Evolutionary conservation across 2,888 invertebrate species (phyloP).

Genomic region (Pristionchus fissidentatus): DNA sequence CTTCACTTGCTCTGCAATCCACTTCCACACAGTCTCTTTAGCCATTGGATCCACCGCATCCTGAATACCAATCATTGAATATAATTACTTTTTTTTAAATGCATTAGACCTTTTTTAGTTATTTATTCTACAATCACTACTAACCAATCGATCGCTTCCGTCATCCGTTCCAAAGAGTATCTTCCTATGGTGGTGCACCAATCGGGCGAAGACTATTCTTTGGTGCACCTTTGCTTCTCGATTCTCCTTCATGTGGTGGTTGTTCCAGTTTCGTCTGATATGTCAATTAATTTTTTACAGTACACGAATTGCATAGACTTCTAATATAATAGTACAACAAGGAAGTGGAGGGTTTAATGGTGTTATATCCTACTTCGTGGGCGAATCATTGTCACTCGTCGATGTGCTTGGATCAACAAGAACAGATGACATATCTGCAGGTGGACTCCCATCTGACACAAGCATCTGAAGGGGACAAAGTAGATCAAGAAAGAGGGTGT

Average conservation of each 20-base stretch:
- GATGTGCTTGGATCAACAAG: neutral
- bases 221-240: constrained; percentile 57
- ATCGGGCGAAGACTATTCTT: constrained; percentile 57
- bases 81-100: neutral
- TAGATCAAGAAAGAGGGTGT: too few relatives aligned
- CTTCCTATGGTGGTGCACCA: constrained; percentile 55
- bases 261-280: constrained; percentile 12
- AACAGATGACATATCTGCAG: neutral
- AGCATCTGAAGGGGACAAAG: neutral
- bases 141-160: constrained; percentile 44
- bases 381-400: neutral
- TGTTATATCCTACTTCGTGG: constrained; percentile 1
- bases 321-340: neutral
- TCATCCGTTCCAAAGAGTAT: constrained; percentile 58
- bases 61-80: neutral
- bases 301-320: neutral
- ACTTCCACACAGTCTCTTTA: constrained; percentile 60
- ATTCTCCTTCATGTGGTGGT: neutral
- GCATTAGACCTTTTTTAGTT: neutral
- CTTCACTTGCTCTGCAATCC: constrained; percentile 55
- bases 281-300: neutral
- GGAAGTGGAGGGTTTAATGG: neutral
- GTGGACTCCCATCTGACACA: neutral
- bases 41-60: constrained; percentile 39
- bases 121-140: neutral